Evolutionary conservation across 2,113 vertebrate species (phyloP).

Genomic region (Varanus komodoensis): DNA sequence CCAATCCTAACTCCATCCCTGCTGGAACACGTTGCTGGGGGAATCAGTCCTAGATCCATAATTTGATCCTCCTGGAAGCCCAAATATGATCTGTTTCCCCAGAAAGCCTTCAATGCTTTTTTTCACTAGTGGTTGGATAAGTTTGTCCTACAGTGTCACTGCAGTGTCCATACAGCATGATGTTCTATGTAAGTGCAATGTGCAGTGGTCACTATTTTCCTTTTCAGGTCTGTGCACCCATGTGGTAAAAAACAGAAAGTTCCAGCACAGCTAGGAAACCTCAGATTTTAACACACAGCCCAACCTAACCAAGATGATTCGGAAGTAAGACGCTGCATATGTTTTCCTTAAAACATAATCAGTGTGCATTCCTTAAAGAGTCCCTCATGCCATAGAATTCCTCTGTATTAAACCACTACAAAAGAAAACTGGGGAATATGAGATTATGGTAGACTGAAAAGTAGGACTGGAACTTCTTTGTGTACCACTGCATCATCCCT

Average conservation of each 20-base stretch:
- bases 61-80: too few relatives aligned
- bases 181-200: background rate
- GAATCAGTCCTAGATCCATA: background rate
- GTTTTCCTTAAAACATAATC: constrained; percentile 40
- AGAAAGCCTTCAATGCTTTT: background rate
- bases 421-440: constrained; percentile 31
- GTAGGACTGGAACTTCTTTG: constrained; percentile 38
- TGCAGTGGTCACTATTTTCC: background rate
- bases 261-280: background rate
- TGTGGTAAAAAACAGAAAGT: background rate
- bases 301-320: background rate
- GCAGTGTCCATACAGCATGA: background rate
- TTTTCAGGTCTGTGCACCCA: too few relatives aligned
- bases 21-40: background rate
- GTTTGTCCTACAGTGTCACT: background rate
- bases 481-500: constrained; percentile 13
- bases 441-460: constrained; percentile 20
- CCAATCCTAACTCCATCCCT: background rate
- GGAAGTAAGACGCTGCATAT: constrained; percentile 14
- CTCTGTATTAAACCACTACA: constrained; percentile 39
- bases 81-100: background rate
- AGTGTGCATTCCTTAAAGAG: constrained; percentile 27
- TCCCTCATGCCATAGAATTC: constrained; percentile 1
- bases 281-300: background rate
- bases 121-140: background rate